Base-by-base conservation (phyloP, 2,113 vertebrate genomes). In the Pelusios castaneus region DNA sequence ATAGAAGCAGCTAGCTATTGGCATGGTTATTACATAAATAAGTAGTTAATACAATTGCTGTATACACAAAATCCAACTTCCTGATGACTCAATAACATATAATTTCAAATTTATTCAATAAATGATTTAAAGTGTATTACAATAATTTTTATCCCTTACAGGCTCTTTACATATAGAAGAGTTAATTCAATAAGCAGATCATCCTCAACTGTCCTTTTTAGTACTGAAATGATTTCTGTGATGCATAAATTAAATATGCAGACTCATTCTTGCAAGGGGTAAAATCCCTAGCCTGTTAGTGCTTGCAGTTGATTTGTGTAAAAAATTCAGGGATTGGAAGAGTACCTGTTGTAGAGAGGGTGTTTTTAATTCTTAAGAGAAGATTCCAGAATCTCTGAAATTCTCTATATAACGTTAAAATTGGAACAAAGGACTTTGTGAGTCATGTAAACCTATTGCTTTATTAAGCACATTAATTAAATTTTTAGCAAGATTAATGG, bases 71-170 rank as follows among this genome's bases (percentile, higher is more conserved):
- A 24, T 47, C 73, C 17, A 78, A 43, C 21, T 93, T 92, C 75
- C 54, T 83, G 27, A 73, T 91, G 88, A 60, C 75, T 94, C 73
- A 55, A 29, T 87, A 93, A 86, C 4, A 11, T 75, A 88, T 85
- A 87, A 84, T 87, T 41, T 29, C 3, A 11, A 91, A 67, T 45
- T 85, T 95, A 96, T 89, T 94, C 93, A 95, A 96, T 95, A 95
- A 86, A 91, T 86, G 73, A 82, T 80, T 94, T 91, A 19, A 93
- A 82, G 38, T 89, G 29, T 70, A 75, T 86, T 91, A 87, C 0
- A 2, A 13, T 86, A 47, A 63, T 87, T 31, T 87, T 80, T 90
- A 92, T 90, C 38, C 21, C 84, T 93, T 85, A 34, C 0, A 79
- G 60, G 38, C 49, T 95, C 83, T 70, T n/a, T 82, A n/a, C 75